Conservation (phyloP, 2,113 vertebrate species). For the Dicrurus megarhynchus region DNA sequence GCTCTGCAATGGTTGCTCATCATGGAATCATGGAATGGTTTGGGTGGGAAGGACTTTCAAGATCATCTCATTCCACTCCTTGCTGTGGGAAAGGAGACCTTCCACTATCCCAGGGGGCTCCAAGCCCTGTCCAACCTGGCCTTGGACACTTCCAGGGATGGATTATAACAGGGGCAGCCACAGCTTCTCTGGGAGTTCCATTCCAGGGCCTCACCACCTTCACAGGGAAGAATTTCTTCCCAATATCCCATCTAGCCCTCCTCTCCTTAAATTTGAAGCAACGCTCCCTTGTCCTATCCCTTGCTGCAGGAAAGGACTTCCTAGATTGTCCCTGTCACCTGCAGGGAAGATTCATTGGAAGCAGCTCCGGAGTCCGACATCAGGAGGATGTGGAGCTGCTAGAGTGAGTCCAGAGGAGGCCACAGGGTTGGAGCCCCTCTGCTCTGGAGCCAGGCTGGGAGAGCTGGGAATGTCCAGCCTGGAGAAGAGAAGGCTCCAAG, state of each 20-base stretch:
- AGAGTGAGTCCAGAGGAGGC: neutral
- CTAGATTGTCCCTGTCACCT: neutral
- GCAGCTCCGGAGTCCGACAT: fast-evolving
- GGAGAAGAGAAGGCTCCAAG: fast-evolving
- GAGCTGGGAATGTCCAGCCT: neutral
- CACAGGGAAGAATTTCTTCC: neutral
- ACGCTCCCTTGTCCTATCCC: too few relatives aligned
- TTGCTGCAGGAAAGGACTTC: neutral
- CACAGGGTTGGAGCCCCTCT: fast-evolving
- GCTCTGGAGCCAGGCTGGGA: neutral
- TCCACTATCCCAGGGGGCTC: neutral
- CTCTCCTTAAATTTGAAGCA: neutral
- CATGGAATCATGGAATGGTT: neutral
- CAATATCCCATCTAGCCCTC: neutral
- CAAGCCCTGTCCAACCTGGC: fast-evolving
- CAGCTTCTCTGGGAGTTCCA: neutral
- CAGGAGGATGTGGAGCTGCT: fast-evolving
- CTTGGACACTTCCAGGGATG: neutral
- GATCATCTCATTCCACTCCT: neutral
- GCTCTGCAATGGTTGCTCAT: neutral
- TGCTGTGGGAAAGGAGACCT: neutral
- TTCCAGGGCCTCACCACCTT: fast-evolving
- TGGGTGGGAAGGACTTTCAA: neutral
- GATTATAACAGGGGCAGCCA: too few relatives aligned
- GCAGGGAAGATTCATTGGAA: neutral